A percentile compares a stretch with the other conserved stretches of the same genome.
Evolutionary conservation across 2,888 invertebrate genomes (phyloP).

Genomic region (Anodontia alba): DNA sequence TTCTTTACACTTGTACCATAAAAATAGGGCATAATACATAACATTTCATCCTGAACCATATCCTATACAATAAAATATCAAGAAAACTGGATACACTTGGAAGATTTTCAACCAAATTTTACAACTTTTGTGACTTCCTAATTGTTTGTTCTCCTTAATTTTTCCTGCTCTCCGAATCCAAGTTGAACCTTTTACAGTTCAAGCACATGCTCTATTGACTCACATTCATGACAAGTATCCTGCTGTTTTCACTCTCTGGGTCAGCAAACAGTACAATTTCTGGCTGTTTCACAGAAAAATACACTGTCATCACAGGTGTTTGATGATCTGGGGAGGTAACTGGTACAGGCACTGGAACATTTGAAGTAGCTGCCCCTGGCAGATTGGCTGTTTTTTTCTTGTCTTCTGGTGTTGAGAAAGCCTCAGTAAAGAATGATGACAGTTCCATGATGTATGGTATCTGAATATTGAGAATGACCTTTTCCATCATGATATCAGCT

Average conservation of each 20-base stretch:
- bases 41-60: no score
- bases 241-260: slow-evolving; percentile 85
- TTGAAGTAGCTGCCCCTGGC: not conserved
- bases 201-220: no score
- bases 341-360: slow-evolving; percentile 86
- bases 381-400: slow-evolving; percentile 13
- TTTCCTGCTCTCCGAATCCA: no score
- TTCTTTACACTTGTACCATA: no score
- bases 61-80: no score
- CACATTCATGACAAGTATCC: slow-evolving; percentile 89
- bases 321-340: slow-evolving; percentile 30
- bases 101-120: no score
- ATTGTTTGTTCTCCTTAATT: no score
- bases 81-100: no score
- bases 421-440: slow-evolving; percentile 88
- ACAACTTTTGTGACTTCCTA: no score
- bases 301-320: slow-evolving; percentile 87
- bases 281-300: slow-evolving; percentile 91
- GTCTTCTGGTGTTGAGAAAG: slow-evolving; percentile 76
- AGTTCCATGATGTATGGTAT: slow-evolving; percentile 89
- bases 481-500: slow-evolving; percentile 90
- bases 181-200: no score
- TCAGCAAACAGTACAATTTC: slow-evolving; percentile 91
- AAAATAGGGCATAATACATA: no score
- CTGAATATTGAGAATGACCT: slow-evolving; percentile 90